Evolutionary conservation across 2,113 vertebrate species (phyloP), one percentile per base, ranked within the genome.

Genomic region (Alces alces): DNA sequence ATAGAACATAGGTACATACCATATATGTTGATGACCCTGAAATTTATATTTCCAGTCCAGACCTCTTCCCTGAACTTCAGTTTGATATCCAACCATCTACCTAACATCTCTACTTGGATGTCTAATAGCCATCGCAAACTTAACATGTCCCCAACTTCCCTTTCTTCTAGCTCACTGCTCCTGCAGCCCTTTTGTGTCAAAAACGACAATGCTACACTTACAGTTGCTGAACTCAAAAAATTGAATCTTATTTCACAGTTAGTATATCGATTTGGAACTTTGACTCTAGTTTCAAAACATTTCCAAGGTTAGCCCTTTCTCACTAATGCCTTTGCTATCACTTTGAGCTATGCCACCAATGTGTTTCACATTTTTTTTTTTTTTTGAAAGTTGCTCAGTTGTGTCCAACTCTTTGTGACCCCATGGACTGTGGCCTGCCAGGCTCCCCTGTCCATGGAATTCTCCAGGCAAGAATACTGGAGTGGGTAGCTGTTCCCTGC

Each of bases 241-340:
- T 6, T 27, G 33, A 87, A 10, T 64, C 47, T 14, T 30, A 11
- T 86, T 91, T 95, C 50, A n/a, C 10, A 52, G 79, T 94, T 47
- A 64, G 3, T 45, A 25, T 27, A 36, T 84, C 8, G 23, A 33
- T 36, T 16, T 86, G 27, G 86, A 92, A 80, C 33, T 76, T 79
- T 94, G 52, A 86, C 19, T 84, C 28, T 76, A 21, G 21, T 57
- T 97, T 87, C 57, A 92, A 70, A 94, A 80, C 64, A 86, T 89
- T 94, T 92, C 73, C 23, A 79, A 82, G 94, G 45, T 86, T 85
- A 92, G 85, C 14, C 57, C 89, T 15, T 70, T 93, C 23, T 96
- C 52, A 47, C 13, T 21, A 28, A 93, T 6, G 10, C 25, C 43
- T 93, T 76, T 91, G 82, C 43, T 90, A 16, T 60, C 21, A 28